A percentile compares a stretch with the other conserved stretches of the same genome.
phyloP scores from a whole-genome alignment of 64 coral and sea anemone genomes.

The Pocillopora damicornis region DNA sequence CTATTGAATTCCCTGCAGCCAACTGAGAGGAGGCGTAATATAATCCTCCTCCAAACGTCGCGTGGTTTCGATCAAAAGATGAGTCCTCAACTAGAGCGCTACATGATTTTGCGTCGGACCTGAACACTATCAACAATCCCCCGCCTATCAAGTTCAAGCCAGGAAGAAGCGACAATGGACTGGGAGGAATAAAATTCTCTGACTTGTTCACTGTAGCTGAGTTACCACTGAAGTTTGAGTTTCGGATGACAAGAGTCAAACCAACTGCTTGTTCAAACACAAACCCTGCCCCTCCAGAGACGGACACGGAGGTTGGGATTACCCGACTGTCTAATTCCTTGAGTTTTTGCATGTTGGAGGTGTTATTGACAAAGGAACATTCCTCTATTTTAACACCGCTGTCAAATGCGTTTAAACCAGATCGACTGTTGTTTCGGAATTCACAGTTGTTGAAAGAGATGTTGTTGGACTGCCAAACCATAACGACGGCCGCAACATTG shows the following conservation, averaged over 20 bases:
- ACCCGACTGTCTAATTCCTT: background rate
- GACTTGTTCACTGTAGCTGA: background rate
- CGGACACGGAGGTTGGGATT: slow-evolving; percentile 23
- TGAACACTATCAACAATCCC: background rate
- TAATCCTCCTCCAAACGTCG: slow-evolving; percentile 74
- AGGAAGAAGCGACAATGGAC: background rate
- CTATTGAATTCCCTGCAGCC: slow-evolving; percentile 40
- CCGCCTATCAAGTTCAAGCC: background rate
- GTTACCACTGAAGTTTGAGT: slow-evolving; percentile 57
- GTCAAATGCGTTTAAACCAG: slow-evolving; percentile 68
- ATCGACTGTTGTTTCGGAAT: slow-evolving; percentile 59
- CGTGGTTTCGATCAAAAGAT: slow-evolving; percentile 1
- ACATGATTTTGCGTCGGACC: background rate
- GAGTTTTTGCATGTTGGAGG: slow-evolving; percentile 40
- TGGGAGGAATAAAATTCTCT: slow-evolving; percentile 16
- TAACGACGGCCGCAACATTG: slow-evolving; percentile 37
- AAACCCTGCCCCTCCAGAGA: slow-evolving; percentile 50
- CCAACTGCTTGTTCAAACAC: slow-evolving; percentile 21
- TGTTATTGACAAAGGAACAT: slow-evolving; percentile 66
- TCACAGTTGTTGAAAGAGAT: slow-evolving; percentile 56
- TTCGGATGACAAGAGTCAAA: slow-evolving; percentile 32
- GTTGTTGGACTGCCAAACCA: slow-evolving; percentile 60
- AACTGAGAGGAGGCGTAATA: slow-evolving; percentile 9
- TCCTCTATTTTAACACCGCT: slow-evolving; percentile 52
- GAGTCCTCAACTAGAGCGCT: background rate